Evolutionary conservation across 2,888 invertebrate genomes (phyloP), one percentile per base, ranked within the genome.

Genomic region (Azorinus chamasolen): DNA sequence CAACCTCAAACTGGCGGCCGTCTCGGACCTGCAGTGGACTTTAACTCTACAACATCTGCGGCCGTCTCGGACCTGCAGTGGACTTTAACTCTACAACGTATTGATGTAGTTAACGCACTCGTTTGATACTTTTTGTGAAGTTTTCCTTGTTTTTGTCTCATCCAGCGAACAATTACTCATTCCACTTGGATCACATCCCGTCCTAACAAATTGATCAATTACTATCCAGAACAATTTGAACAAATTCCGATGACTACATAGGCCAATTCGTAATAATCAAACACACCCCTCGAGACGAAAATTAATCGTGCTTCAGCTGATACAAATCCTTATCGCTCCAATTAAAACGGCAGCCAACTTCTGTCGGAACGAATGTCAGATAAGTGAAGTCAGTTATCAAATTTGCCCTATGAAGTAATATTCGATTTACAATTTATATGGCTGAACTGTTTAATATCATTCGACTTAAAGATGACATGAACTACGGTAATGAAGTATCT

Each of bases 401-500:
- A 55, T 55, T 55, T 37, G 39, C 39, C 25, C 39, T 16, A 16
- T 6, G 39, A 41, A 55, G 37, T 39, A 16, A 55, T 55, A 61
- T 54, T 69, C 62, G 46, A 69, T 69, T 69, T 69, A 46, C 54
- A 51, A 32, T 53, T 48, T 45, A 54, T 53, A 46, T 54, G 24
- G 27, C 55, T 39, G 22, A 48, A 55, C 61, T 61, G 61, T 27
- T 46, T 62, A 32, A 32, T 18, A 69, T 62, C 62, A 55, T 54
- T 61, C 22, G 53, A 46, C 41, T 66, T 48, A 58, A 58, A 58
- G 58, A 57, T 58, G 66, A 66, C 58, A 51, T 43, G 57, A 55
- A 58, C 57, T 57, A 51, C 58, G 20, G 50, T 66, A 71, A 71
- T 71, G 63, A 71, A 71, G 62, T 71, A 71, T 64, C 71, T 64